Percentiles rank a stretch among this genome's conserved stretches.
phyloP scores from a whole-genome alignment of 2,797 vertebrate species.

The Hydrocynus forskahlii region DNA sequence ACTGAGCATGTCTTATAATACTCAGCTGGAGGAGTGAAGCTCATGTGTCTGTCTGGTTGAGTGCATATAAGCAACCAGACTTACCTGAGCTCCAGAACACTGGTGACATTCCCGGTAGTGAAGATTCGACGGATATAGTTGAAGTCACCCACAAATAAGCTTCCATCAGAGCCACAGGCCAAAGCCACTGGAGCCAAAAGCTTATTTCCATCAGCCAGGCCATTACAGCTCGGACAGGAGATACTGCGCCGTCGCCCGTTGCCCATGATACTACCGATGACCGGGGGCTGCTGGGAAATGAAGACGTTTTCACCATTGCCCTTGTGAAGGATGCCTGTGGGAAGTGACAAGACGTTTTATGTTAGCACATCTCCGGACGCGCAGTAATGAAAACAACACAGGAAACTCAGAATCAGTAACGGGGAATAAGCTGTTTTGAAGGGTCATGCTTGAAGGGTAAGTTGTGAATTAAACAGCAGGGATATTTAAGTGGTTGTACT shows the following conservation, averaged over 20 bases:
- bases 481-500: not conserved
- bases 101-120: slow-evolving; percentile 96
- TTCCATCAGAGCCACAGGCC: slow-evolving; percentile 93
- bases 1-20: slow-evolving; percentile 37
- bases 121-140: slow-evolving; percentile 98
- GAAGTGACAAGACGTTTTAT: not conserved
- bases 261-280: slow-evolving; percentile 97
- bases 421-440: not conserved
- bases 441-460: not conserved
- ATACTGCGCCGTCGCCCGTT: slow-evolving; percentile 95
- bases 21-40: slow-evolving; percentile 5
- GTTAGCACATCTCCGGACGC: not conserved
- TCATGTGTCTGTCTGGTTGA: slow-evolving; percentile 27
- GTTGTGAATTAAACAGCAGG: not conserved
- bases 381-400: not conserved
- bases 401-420: not conserved
- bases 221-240: slow-evolving; percentile 98
- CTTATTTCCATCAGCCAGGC: slow-evolving; percentile 97
- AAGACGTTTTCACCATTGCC: slow-evolving; percentile 97
- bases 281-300: slow-evolving; percentile 96
- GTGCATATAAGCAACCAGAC: slow-evolving; percentile 26
- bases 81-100: slow-evolving; percentile 96
- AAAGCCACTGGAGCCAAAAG: slow-evolving; percentile 94
- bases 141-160: slow-evolving; percentile 97
- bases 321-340: slow-evolving; percentile 95